Evolutionary conservation across 2,113 vertebrate species (phyloP), one percentile per base, ranked within the genome.

Genomic region (Otocyon megalotis): DNA sequence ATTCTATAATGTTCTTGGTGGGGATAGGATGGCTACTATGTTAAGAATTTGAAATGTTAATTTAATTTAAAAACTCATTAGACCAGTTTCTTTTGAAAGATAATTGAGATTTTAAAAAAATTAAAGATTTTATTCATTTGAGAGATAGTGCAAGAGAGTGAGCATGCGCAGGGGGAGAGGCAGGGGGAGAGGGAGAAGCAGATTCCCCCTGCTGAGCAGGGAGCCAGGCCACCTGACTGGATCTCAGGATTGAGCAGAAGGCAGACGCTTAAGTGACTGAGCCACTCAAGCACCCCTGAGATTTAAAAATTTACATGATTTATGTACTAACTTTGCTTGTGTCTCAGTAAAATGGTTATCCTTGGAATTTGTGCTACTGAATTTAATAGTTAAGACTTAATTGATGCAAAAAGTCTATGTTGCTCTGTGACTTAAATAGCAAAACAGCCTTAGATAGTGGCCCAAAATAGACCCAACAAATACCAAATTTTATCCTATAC

Each of bases 331-430:
- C 16, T 69, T 93, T 97, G 32, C 53, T 69, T 43, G 4, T 93
- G 7, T 96, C 58, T 96, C 30, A 93, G 76, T 87, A 28, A 62
- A 87, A 79, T 90, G 15, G 48, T 76, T 93, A 3, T 63, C 43
- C 62, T 93, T 94, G n/a, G 28, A 93, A 32, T 95, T 53, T 91
- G 16, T 91, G 54, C 32, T n/a, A 43, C 88, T 92, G 32, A 85
- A 84, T 82, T 58, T 77, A 88, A 79, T 67, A 88, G 3, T 95
- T 93, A 90, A 83, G 30, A 88, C 90, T 89, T 95, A 90, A 80
- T 56, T 94, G 65, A 74, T 94, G 9, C 11, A 71, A 88, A 83
- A 74, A 60, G 15, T 88, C 58, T 67, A 1, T 90, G 12, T 88
- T 83, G 63, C n/a, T 96, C 92, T 90, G 48, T 35, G 22, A 88